Evolutionary conservation across 2,888 invertebrate genomes (phyloP).

Genomic region (Nemoura dubitans): DNA sequence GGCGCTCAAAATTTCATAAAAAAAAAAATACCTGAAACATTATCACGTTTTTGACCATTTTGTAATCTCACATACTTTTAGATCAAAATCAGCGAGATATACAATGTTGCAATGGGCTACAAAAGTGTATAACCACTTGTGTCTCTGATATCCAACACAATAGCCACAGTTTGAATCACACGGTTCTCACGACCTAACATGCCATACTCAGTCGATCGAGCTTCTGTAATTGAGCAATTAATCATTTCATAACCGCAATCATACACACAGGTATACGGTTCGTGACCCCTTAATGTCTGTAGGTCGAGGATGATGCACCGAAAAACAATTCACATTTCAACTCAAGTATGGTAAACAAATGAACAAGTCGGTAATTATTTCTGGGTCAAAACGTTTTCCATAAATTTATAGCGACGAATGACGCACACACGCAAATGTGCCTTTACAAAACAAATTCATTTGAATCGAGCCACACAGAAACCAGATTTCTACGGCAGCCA

Average conservation of each 20-base stretch:
- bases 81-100: too few relatives aligned
- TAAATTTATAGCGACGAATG: too few relatives aligned
- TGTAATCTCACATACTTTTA: too few relatives aligned
- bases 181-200: not conserved
- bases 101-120: too few relatives aligned
- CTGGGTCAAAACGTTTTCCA: not conserved
- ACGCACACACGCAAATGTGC: too few relatives aligned
- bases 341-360: not conserved
- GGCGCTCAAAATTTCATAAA: too few relatives aligned
- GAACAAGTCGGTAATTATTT: not conserved
- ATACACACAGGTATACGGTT: not conserved
- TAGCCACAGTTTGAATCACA: not conserved
- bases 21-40: too few relatives aligned
- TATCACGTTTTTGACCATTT: too few relatives aligned
- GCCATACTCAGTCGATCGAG: not conserved
- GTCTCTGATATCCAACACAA: not conserved
- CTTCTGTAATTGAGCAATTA: constrained; percentile 12
- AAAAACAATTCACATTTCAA: not conserved
- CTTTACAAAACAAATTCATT: too few relatives aligned
- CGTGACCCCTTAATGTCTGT: not conserved
- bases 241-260: not conserved
- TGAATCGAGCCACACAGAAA: too few relatives aligned
- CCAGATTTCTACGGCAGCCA: too few relatives aligned
- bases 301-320: not conserved
- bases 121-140: too few relatives aligned